A percentile compares a stretch with the other conserved stretches of the same genome.
These are phyloP conservation scores for Oscheius myriophilus DNA, from an alignment of 2,888 invertebrate species.

Conservation along the genomic window DNA sequence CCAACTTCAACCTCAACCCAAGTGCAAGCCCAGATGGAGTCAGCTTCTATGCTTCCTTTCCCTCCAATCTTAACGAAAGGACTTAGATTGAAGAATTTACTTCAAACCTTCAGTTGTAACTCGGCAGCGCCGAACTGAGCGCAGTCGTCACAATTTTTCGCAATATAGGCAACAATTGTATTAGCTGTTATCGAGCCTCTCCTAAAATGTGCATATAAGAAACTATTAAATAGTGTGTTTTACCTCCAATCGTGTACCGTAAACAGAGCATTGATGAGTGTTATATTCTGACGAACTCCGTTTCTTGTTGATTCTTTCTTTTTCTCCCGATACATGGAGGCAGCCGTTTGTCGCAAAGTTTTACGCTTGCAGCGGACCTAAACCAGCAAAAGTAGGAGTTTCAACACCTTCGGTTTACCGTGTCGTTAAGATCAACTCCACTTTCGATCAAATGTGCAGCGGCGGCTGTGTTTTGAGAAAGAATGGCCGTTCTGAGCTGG, in stretches of 20 bases:
- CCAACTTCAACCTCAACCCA: constrained; percentile 53
- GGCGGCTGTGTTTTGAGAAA: constrained; percentile 41
- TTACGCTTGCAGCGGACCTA: constrained; percentile 31
- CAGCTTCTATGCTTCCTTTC: constrained; percentile 41
- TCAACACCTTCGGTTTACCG: constrained; percentile 23
- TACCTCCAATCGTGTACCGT: constrained; percentile 54
- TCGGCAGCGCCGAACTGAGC: constrained; percentile 50
- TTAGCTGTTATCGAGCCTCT: constrained; percentile 29
- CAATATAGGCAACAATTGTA: constrained; percentile 34
- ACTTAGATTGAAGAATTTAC: background rate
- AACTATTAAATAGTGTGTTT: constrained; percentile 19
- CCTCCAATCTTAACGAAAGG: constrained; percentile 20
- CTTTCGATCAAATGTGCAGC: constrained; percentile 55
- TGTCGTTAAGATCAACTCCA: constrained; percentile 56
- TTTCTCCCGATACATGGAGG: constrained; percentile 47
- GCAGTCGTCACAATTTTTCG: constrained; percentile 48
- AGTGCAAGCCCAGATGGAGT: constrained; percentile 53
- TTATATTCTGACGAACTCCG: constrained; percentile 44
- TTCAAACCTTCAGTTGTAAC: constrained; percentile 42
- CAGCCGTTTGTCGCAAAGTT: constrained; percentile 48
- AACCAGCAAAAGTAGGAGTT: background rate
- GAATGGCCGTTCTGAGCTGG: constrained; percentile 45
- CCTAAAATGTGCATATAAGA: constrained; percentile 10
- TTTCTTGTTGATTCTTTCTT: constrained; percentile 44
- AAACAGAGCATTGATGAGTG: constrained; percentile 53